These are phyloP conservation scores for Scaptomyza caliginosa DNA, from an alignment of 2,888 invertebrate genomes.

Conservation along the genomic window DNA sequence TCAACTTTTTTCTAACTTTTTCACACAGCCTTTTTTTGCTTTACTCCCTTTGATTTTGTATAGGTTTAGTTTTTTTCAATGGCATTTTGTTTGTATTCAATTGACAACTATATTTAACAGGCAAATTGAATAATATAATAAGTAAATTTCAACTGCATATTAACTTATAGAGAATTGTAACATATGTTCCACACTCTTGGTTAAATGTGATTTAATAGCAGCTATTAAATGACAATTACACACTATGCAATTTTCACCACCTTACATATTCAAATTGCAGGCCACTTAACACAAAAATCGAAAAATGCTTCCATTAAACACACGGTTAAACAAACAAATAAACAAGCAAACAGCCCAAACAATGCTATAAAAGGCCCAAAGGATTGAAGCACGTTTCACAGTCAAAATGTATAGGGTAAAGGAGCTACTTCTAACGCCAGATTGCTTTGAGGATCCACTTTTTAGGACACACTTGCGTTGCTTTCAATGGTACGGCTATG, in stretches of 20 bases:
- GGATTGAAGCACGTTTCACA: neutral
- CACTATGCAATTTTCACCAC: conserved; percentile 53
- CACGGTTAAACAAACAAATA: neutral
- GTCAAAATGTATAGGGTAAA: conserved; percentile 54
- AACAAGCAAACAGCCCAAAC: neutral
- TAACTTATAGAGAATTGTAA: conserved; percentile 23
- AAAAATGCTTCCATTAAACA: conserved; percentile 6
- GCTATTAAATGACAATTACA: conserved; percentile 44
- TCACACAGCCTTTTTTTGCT: conserved; percentile 7
- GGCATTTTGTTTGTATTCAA: conserved; percentile 14
- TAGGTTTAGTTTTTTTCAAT: conserved; percentile 15
- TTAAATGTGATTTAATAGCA: conserved; percentile 25
- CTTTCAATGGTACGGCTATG: conserved; percentile 65
- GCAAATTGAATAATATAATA: neutral
- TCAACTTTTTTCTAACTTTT: conserved; percentile 67
- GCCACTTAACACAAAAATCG: conserved; percentile 39
- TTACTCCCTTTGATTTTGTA: no score
- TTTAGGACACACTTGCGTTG: conserved; percentile 61
- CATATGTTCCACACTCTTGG: conserved; percentile 25
- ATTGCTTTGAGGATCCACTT: conserved; percentile 63
- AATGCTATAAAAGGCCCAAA: conserved; percentile 37
- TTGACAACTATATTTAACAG: neutral
- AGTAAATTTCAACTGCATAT: conserved; percentile 14
- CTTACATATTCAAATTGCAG: conserved; percentile 57
- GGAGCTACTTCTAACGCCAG: conserved; percentile 48